A percentile compares a stretch with the other conserved stretches of the same genome.
phyloP scores from a whole-genome alignment of 2,797 vertebrate species.

The Euphonia xanthogaster region DNA sequence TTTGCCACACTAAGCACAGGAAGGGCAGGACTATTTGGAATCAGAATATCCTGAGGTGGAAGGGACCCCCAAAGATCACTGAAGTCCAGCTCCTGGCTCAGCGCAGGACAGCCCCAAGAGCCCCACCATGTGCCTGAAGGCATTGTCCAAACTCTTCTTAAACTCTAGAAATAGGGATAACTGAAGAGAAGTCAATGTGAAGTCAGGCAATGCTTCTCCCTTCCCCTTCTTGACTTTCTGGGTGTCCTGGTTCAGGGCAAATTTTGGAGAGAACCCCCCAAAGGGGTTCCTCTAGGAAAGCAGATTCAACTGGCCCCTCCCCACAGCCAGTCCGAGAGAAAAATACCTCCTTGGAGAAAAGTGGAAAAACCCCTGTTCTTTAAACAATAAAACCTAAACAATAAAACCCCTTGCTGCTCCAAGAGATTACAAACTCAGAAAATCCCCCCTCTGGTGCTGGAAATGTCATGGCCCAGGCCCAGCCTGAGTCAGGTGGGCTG shows the following conservation, averaged over 20 bases:
- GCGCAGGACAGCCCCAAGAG: neutral
- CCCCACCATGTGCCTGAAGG: neutral
- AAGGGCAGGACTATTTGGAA: neutral
- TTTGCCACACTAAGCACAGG: neutral
- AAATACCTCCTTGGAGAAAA: too few species aligned
- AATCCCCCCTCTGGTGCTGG: too few species aligned
- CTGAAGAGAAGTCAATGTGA: neutral
- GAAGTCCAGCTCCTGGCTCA: neutral
- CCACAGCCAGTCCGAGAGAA: rapidly evolving
- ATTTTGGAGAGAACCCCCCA: too few species aligned
- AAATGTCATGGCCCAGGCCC: rapidly evolving
- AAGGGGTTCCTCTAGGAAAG: too few species aligned
- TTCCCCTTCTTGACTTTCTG: neutral
- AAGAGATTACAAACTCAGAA: too few species aligned
- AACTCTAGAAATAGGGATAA: neutral
- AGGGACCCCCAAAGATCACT: neutral
- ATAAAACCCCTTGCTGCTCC: too few species aligned
- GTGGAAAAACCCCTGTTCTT: too few species aligned
- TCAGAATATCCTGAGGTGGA: neutral
- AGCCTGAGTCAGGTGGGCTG: too few species aligned
- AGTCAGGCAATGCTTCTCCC: neutral
- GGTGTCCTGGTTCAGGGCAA: neutral
- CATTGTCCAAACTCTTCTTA: rapidly evolving
- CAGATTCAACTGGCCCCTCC: too few species aligned
- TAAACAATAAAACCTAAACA: too few species aligned